Base-by-base conservation (phyloP, 2,888 invertebrate species). In the Oscheius sp. region DNA sequence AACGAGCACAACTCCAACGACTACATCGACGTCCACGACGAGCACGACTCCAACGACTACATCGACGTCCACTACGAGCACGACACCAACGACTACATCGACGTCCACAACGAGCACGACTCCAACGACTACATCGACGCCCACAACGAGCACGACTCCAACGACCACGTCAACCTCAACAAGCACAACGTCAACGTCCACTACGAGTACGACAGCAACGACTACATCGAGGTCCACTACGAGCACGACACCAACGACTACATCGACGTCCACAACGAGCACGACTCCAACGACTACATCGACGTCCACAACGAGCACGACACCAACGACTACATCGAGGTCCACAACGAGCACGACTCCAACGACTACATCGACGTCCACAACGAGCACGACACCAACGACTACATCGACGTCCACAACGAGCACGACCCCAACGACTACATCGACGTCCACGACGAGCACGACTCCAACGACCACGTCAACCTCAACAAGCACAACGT, bases 61-160 rank as follows among this genome's bases (percentile, higher is more conserved):
- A n/a, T n/a, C n/a, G n/a, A n/a, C n/a, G n/a, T n/a, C n/a, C n/a
- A n/a, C n/a, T n/a, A n/a, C n/a, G n/a, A n/a, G n/a, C n/a, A n/a
- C n/a, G n/a, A n/a, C n/a, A n/a, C n/a, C n/a, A n/a, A n/a, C n/a
- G n/a, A n/a, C n/a, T n/a, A n/a, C n/a, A n/a, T n/a, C n/a, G 37
- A 62, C 62, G n/a, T 7, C 62, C 2, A 42, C 62, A 3, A 62
- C 62, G 42, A 62, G 42, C 3, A 35, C 35, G 13, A 42, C 62
- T 13, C 37, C 62, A n/a, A 11, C 62, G 2, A 10, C 62, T 7
- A 42, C 62, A 2, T 42, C 62, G 42, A 62, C 62, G 11, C 13
- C 62, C 5, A 42, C 62, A 5, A 32, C 62, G 7, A 62, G 42
- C 9, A 5, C 59, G 5, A 10, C 59, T 21, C 29, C 59, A 33